These are phyloP conservation scores for Austrolebias charrua DNA, from an alignment of 2,797 vertebrate genomes.

Conservation along the genomic window DNA sequence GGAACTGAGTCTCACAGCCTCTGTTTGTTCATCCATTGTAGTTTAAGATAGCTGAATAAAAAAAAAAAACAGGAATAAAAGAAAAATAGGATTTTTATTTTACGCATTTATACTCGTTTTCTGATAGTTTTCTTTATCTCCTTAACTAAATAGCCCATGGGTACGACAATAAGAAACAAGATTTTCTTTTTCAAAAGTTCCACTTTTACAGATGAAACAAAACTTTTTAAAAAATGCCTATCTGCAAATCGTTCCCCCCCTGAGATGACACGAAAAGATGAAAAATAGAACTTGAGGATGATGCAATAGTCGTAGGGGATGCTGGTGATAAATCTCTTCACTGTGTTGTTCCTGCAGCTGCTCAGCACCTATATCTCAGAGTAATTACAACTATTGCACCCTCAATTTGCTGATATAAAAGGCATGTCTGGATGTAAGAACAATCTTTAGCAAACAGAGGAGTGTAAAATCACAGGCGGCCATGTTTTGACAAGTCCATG, in stretches of 20 bases:
- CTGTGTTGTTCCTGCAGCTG: slow-evolving; percentile 84
- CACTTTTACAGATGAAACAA: background rate
- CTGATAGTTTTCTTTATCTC: background rate
- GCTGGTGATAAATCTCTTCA: slow-evolving; percentile 78
- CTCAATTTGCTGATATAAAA: slow-evolving; percentile 76
- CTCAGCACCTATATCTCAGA: slow-evolving; percentile 75
- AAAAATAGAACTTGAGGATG: slow-evolving; percentile 69
- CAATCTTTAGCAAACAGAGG: slow-evolving; percentile 74
- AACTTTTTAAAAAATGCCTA: slow-evolving; percentile 18
- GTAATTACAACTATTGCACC: slow-evolving; percentile 88
- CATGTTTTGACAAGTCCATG: slow-evolving; percentile 72
- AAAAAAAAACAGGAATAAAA: background rate
- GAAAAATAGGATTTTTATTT: background rate
- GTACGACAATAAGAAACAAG: background rate
- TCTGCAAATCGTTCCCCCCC: slow-evolving; percentile 40
- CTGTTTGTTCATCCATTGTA: background rate
- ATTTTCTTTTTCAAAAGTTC: background rate
- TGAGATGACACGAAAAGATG: slow-evolving; percentile 39
- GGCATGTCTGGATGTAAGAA: slow-evolving; percentile 82
- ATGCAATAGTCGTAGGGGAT: slow-evolving; percentile 63
- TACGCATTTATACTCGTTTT: background rate
- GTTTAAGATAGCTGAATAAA: background rate
- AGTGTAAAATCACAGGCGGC: slow-evolving; percentile 56
- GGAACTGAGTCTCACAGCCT: no score
- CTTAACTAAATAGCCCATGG: background rate